These are phyloP conservation scores for Anser cygnoides DNA, from an alignment of 2,113 vertebrate species.

Conservation along the genomic window DNA sequence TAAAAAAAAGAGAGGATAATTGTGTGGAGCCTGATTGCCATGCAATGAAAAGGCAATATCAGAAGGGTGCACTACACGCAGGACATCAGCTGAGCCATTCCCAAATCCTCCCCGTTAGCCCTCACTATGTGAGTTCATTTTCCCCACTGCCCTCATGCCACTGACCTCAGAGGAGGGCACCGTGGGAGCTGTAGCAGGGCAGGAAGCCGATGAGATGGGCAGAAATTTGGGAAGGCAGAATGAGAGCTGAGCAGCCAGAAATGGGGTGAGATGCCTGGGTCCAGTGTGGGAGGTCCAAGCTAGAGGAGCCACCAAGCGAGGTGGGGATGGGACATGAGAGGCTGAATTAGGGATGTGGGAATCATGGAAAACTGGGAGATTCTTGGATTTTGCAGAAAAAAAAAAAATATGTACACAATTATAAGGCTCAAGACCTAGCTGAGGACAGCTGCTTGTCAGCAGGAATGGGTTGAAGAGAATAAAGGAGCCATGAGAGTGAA, in stretches of 20 bases:
- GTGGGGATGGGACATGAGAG: background rate
- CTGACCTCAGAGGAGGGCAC: background rate
- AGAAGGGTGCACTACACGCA: background rate
- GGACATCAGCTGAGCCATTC: background rate
- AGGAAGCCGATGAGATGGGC: background rate
- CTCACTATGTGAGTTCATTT: background rate
- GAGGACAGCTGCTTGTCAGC: background rate
- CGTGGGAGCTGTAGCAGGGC: fast-evolving
- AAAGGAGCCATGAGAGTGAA: background rate
- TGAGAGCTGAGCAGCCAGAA: background rate
- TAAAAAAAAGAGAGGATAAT: background rate
- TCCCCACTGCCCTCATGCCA: background rate
- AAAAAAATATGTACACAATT: background rate
- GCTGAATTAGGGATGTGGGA: background rate
- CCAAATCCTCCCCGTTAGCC: background rate
- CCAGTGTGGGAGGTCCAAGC: background rate
- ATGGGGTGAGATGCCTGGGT: background rate
- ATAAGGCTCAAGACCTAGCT: background rate
- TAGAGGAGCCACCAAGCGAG: background rate
- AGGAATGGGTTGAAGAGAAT: background rate
- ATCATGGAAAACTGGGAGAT: background rate
- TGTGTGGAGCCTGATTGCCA: background rate
- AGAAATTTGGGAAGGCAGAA: background rate
- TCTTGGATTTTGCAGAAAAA: background rate
- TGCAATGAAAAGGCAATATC: background rate